Conservation (phyloP, 2,797 vertebrate species). For the Neoniphon sammara region DNA sequence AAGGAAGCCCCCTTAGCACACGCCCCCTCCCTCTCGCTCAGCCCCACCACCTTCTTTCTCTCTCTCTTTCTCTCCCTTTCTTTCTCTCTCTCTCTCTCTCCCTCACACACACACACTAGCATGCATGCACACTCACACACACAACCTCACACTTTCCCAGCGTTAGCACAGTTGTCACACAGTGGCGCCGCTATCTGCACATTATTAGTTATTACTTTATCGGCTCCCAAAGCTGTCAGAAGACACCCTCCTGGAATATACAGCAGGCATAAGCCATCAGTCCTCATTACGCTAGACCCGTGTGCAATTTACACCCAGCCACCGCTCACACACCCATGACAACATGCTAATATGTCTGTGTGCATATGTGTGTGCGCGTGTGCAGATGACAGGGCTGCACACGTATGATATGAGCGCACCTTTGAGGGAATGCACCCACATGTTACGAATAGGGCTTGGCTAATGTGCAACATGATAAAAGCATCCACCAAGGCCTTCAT, state of each 20-base stretch:
- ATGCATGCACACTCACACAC: constrained; percentile 43
- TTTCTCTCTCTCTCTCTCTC: constrained; percentile 25
- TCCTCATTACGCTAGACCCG: constrained; percentile 83
- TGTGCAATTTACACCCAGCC: constrained; percentile 79
- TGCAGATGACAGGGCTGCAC: constrained; percentile 79
- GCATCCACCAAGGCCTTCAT: constrained; percentile 69
- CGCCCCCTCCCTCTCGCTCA: constrained; percentile 44
- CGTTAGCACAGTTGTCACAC: constrained; percentile 80
- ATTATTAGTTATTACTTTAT: constrained; percentile 88
- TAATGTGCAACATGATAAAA: constrained; percentile 79
- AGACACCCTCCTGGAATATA: constrained; percentile 83
- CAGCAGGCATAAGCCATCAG: constrained; percentile 83
- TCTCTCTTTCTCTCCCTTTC: constrained; percentile 38
- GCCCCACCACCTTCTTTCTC: constrained; percentile 22
- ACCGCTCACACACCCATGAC: constrained; percentile 77
- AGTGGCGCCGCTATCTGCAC: constrained; percentile 81
- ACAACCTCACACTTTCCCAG: constrained; percentile 64
- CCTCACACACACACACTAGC: constrained; percentile 24
- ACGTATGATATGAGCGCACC: constrained; percentile 77
- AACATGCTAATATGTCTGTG: constrained; percentile 76
- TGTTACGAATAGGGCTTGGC: constrained; percentile 71
- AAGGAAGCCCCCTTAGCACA: constrained; percentile 77
- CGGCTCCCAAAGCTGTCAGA: constrained; percentile 85
- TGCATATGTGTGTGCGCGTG: constrained; percentile 40
- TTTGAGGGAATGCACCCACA: constrained; percentile 76